Conservation (phyloP, 2,888 invertebrate species). For the Xestoiulus laeticollis region DNA sequence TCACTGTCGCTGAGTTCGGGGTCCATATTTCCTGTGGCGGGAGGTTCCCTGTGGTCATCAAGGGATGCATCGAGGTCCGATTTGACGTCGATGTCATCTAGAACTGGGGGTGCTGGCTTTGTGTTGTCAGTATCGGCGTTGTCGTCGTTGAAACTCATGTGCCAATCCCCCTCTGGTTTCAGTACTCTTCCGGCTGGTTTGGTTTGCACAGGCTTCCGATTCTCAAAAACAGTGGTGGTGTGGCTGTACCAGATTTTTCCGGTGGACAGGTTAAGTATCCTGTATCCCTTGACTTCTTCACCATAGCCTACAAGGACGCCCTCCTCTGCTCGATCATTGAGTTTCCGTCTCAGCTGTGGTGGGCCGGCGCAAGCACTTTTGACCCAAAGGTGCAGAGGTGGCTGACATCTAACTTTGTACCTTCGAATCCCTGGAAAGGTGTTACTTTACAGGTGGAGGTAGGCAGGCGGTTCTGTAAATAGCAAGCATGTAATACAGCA, state of each 20-base stretch:
- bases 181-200: background rate
- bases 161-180: background rate
- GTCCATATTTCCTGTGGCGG: too few relatives aligned
- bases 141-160: too few relatives aligned
- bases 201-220: too few relatives aligned
- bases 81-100: too few relatives aligned
- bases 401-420: background rate
- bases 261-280: background rate
- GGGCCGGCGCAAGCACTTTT: too few relatives aligned
- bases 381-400: background rate
- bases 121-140: too few relatives aligned
- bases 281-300: background rate
- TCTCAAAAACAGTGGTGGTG: background rate
- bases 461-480: background rate
- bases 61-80: too few relatives aligned
- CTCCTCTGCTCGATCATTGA: too few relatives aligned
- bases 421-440: conserved; percentile 3
- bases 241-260: background rate
- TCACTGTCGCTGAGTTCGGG: background rate
- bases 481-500: background rate
- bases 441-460: background rate
- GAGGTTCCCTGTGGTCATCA: too few relatives aligned
- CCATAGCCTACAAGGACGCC: too few relatives aligned
- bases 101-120: too few relatives aligned
- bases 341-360: too few relatives aligned